phyloP scores from a whole-genome alignment of 1,140 invertebrate genomes.

The Zaprionus gabonicus region DNA sequence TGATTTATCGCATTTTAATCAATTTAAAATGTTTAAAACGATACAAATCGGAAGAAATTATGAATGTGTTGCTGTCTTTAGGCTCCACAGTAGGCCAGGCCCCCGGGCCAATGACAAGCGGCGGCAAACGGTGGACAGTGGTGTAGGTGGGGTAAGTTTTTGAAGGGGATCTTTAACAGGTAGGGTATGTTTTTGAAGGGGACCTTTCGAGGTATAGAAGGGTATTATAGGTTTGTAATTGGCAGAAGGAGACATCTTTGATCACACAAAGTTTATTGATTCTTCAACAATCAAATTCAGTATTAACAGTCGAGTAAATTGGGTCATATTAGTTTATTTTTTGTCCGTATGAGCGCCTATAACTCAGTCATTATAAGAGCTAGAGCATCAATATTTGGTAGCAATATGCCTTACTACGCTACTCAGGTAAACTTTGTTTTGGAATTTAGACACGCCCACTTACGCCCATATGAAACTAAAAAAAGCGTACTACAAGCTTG shows the following conservation, averaged over 20 bases:
- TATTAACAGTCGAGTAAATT: no score
- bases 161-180: background rate
- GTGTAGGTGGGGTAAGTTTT: background rate
- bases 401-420: background rate
- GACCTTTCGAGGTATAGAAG: no score
- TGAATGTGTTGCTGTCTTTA: constrained; percentile 82
- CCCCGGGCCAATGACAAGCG: constrained; percentile 50
- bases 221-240: no score
- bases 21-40: constrained; percentile 84
- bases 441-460: no score
- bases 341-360: background rate
- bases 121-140: constrained; percentile 19
- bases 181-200: no score
- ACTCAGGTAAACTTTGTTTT: no score
- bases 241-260: no score
- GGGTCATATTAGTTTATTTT: no score
- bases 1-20: constrained; percentile 84
- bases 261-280: no score
- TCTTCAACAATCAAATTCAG: no score
- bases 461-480: no score
- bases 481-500: no score
- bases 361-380: background rate
- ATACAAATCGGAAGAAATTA: constrained; percentile 83
- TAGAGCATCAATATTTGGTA: background rate
- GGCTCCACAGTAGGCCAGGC: constrained; percentile 76